Evolutionary conservation across 2,113 vertebrate genomes (phyloP), one percentile per base, ranked within the genome.

Genomic region (Leuciscus idus): DNA sequence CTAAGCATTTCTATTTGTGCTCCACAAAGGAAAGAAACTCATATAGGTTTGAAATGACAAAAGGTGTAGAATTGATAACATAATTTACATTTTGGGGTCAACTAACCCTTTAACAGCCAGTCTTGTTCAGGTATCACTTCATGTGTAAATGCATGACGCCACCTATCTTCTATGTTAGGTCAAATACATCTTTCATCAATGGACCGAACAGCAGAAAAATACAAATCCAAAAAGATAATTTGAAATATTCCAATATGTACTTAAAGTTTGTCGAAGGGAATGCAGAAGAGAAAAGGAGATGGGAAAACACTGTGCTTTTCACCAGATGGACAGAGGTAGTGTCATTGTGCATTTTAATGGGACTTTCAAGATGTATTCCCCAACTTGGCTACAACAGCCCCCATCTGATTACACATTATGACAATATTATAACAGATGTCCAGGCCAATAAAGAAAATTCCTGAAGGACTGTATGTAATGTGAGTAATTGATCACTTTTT

Each of bases 381-480:
- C 95, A 95, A 96, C 96, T 98, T 97, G 96, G 97, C 97, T 95
- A 95, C 94, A 96, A 93, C 90, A 91, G 96, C 94, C 96, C 96
- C 96, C 96, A 95, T 97, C 97, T 98, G 97, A 98, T 97, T 98
- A 98, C 96, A 97, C 97, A 98, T 98, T 97, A 98, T 97, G 98
- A 98, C 98, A 99, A 98, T 98, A 96, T 97, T 96, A 96, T 97
- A 98, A 98, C 98, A 99, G 98, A 99, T 99, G 98, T 98, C 98
- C 96, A 96, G 96, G 97, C 96, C 96, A 97, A 97, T 98, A 97
- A 98, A 98, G 97, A 93, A 95, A 96, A 97, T 96, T 98, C 98
- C 97, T 97, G 94, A 96, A 98, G 97, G 98, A 96, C 96, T 96
- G 92, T 89, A 93, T 92, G 96, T 98, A 98, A 99, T 98, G 97